These are phyloP conservation scores for Ptychobarbus kaznakovi DNA, from an alignment of 2,797 vertebrate genomes.

Conservation along the genomic window DNA sequence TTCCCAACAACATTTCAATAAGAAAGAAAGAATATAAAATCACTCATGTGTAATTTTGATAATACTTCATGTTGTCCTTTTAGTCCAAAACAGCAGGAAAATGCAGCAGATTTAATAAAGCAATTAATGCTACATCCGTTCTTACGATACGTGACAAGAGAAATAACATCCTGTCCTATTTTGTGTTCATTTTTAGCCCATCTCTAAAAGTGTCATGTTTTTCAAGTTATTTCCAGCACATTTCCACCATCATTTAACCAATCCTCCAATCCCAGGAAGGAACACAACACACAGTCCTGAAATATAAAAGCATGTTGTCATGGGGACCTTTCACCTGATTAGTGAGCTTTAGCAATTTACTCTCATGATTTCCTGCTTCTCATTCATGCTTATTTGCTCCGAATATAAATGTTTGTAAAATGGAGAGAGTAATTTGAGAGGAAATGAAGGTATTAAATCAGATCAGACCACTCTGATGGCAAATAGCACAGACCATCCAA, in stretches of 20 bases:
- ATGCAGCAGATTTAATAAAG: conserved; percentile 8
- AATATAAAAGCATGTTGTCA: conserved; percentile 26
- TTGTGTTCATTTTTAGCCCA: conserved; percentile 19
- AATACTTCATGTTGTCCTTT: background rate
- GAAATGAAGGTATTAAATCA: conserved; percentile 29
- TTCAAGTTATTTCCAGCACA: conserved; percentile 4
- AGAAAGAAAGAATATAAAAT: background rate
- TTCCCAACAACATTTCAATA: background rate
- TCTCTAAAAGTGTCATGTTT: conserved; percentile 15
- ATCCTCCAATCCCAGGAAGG: background rate
- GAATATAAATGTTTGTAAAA: conserved; percentile 34
- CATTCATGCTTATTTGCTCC: conserved; percentile 10
- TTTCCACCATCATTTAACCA: background rate
- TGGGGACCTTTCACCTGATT: conserved; percentile 13
- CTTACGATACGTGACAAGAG: too few species aligned
- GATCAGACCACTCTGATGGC: background rate
- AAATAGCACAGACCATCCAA: background rate
- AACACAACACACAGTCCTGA: background rate
- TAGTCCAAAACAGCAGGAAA: background rate
- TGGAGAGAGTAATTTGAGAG: background rate
- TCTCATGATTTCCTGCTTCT: background rate
- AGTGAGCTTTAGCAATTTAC: conserved; percentile 7
- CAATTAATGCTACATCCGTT: background rate
- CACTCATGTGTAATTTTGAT: background rate
- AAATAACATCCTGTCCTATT: conserved; percentile 32